These are phyloP conservation scores for Agonopterix subpropinquella DNA, from an alignment of 2,888 invertebrate genomes.

Conservation along the genomic window DNA sequence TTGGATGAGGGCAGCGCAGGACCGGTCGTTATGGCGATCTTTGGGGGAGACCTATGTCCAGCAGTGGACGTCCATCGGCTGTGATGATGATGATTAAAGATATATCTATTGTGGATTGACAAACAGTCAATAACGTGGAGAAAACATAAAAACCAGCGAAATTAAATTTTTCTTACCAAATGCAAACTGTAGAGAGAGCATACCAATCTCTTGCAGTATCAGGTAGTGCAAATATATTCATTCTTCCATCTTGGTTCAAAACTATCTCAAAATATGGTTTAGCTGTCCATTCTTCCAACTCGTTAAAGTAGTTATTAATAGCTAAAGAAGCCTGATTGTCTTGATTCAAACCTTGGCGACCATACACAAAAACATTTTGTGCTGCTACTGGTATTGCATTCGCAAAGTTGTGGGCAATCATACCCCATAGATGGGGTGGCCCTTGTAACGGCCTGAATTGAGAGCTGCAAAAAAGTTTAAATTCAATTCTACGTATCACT, in stretches of 20 bases:
- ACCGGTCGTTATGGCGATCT: too few relatives aligned
- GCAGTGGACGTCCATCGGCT: too few relatives aligned
- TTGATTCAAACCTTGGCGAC: constrained; percentile 35
- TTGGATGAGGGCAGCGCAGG: too few relatives aligned
- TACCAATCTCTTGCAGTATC: constrained; percentile 52
- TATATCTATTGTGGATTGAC: too few relatives aligned
- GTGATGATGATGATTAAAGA: too few relatives aligned
- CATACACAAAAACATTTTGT: constrained; percentile 35
- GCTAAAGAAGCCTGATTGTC: constrained; percentile 41
- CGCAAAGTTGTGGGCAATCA: constrained; percentile 52
- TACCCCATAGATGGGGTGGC: constrained; percentile 48
- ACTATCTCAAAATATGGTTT: constrained; percentile 42
- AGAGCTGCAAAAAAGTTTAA: constrained; percentile 23
- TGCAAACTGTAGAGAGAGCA: constrained; percentile 49
- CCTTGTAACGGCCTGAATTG: constrained; percentile 38
- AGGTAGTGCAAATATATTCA: constrained; percentile 51
- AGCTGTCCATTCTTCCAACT: constrained; percentile 48
- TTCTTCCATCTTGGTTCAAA: constrained; percentile 37
- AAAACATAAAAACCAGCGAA: too few relatives aligned
- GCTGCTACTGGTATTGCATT: constrained; percentile 38
- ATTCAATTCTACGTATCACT: too few relatives aligned
- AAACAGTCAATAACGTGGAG: too few relatives aligned
- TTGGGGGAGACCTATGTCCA: too few relatives aligned
- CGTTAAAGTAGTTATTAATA: constrained; percentile 38
- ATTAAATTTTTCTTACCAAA: constrained; percentile 46